A percentile compares a stretch with the other conserved stretches of the same genome.
phyloP scores from a whole-genome alignment of 2,113 vertebrate species.

The Morphnarchus princeps region DNA sequence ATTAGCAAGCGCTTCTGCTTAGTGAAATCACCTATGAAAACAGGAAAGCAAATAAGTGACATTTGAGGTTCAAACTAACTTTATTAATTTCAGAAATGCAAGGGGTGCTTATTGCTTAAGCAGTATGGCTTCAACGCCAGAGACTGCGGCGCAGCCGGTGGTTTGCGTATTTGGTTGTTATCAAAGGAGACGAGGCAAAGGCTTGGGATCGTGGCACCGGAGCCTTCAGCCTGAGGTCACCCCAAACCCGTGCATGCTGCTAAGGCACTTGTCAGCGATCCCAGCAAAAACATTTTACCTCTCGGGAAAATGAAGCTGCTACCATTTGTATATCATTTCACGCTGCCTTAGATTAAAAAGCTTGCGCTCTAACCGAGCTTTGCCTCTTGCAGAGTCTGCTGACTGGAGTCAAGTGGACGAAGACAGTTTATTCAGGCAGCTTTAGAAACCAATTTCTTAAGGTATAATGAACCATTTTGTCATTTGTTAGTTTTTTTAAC shows the following conservation, averaged over 20 bases:
- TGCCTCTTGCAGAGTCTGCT: neutral
- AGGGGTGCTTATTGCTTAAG: conserved; percentile 53
- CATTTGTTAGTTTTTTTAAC: neutral
- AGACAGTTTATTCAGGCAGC: neutral
- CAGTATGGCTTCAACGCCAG: neutral
- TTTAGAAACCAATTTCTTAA: neutral
- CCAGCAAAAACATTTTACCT: neutral
- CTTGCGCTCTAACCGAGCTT: neutral
- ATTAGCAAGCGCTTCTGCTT: conserved; percentile 91
- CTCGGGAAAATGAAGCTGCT: neutral
- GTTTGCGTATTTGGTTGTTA: neutral
- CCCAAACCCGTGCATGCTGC: rapidly evolving
- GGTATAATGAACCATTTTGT: neutral
- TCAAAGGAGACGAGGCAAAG: neutral
- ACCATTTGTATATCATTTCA: rapidly evolving
- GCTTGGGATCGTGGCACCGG: neutral
- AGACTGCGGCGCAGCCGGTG: neutral
- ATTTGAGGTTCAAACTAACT: conserved; percentile 83
- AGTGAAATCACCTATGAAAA: conserved; percentile 92
- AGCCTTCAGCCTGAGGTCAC: neutral
- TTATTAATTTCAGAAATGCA: conserved; percentile 85
- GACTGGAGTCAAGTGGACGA: neutral
- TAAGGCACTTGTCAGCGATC: neutral
- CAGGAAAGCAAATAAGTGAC: conserved; percentile 84
- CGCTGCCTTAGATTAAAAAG: neutral